These are phyloP conservation scores for Azorinus chamasolen DNA, from an alignment of 2,888 invertebrate species.

Conservation along the genomic window DNA sequence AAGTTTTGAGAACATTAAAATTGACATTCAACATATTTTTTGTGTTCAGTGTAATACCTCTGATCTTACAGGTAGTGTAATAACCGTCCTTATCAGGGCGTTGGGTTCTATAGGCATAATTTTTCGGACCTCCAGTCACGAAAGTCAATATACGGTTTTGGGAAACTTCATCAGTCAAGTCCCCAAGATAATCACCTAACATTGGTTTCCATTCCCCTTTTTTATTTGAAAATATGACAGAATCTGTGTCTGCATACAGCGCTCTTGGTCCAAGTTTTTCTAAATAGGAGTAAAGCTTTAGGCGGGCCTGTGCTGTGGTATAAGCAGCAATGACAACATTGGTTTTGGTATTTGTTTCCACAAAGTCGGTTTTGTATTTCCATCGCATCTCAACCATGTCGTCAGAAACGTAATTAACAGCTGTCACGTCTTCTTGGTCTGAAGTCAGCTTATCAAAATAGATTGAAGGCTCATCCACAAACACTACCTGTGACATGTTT, in stretches of 20 bases:
- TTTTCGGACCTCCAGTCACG: constrained; percentile 37
- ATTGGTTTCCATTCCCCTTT: constrained; percentile 38
- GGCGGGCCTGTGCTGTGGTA: too few relatives aligned
- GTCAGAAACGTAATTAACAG: too few relatives aligned
- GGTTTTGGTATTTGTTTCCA: too few relatives aligned
- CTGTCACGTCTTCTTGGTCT: too few relatives aligned
- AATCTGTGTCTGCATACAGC: constrained; percentile 44
- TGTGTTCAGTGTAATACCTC: constrained; percentile 24
- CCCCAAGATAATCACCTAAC: too few relatives aligned
- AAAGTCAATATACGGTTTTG: constrained; percentile 18
- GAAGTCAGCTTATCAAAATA: too few relatives aligned
- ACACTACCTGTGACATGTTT: constrained; percentile 23
- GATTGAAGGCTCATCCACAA: constrained; percentile 16
- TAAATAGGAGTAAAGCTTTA: too few relatives aligned
- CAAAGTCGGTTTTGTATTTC: too few relatives aligned
- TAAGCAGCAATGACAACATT: too few relatives aligned
- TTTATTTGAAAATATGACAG: constrained; percentile 20
- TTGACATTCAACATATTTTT: constrained; percentile 15
- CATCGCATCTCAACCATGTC: too few relatives aligned
- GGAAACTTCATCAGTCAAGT: constrained; percentile 82
- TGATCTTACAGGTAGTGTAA: constrained; percentile 14
- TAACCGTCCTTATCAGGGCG: constrained; percentile 24
- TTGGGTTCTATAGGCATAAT: constrained; percentile 17
- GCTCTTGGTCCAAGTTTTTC: constrained; percentile 19
- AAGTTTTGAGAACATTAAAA: constrained; percentile 18